phyloP scores from a whole-genome alignment of 2,888 invertebrate species.

The Alcis repandata region DNA sequence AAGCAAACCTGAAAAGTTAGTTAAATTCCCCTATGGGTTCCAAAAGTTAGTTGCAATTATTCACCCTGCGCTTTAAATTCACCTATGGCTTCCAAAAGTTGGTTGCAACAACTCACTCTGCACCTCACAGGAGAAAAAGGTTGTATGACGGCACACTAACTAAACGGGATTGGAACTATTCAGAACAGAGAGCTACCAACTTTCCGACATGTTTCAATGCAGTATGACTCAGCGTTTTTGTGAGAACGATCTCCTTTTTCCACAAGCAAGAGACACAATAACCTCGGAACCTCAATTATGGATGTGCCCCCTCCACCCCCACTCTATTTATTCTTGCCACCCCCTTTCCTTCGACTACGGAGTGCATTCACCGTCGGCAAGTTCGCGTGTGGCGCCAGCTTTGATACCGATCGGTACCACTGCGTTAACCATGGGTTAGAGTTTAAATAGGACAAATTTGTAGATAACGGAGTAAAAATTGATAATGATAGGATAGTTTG shows the following conservation, averaged over 20 bases:
- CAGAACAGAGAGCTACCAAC: neutral
- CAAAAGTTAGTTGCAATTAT: too few relatives aligned
- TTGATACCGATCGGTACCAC: conserved; percentile 66
- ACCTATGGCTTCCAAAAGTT: too few relatives aligned
- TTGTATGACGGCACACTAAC: too few relatives aligned
- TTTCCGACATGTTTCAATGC: neutral
- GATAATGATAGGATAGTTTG: neutral
- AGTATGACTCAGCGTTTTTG: conserved; percentile 21
- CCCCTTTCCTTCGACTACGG: conserved; percentile 39
- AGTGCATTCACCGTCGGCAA: conserved; percentile 78
- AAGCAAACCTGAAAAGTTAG: too few relatives aligned
- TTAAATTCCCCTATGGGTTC: too few relatives aligned
- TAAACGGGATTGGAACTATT: neutral
- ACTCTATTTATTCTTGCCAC: conserved; percentile 35
- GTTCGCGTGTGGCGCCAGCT: conserved; percentile 79
- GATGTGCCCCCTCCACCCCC: conserved; percentile 41
- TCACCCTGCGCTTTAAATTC: too few relatives aligned
- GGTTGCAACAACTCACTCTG: too few relatives aligned
- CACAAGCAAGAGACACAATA: conserved; percentile 49
- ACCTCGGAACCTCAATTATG: conserved; percentile 61
- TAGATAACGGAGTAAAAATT: neutral
- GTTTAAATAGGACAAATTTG: conserved; percentile 20
- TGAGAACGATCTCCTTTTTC: neutral
- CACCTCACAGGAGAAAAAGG: too few relatives aligned
- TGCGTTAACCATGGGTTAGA: conserved; percentile 52